Conservation (phyloP, 2,797 vertebrate genomes). For the Rallus crepitans region DNA sequence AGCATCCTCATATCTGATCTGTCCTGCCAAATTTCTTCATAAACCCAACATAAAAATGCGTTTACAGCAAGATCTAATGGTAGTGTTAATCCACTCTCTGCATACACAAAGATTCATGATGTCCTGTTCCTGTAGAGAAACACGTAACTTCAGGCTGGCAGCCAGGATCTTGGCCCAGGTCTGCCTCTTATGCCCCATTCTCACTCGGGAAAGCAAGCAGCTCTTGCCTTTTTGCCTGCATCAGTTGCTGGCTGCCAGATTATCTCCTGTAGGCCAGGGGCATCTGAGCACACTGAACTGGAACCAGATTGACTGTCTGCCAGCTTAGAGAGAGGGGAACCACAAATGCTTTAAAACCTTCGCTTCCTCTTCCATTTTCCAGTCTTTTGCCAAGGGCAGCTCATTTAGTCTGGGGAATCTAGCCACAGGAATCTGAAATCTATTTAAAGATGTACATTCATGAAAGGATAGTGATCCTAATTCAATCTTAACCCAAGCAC, state of each 20-base stretch:
- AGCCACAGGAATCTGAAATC: slow-evolving; percentile 53
- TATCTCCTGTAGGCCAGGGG: neutral
- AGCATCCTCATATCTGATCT: neutral
- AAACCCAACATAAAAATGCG: neutral
- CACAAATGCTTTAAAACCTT: slow-evolving; percentile 28
- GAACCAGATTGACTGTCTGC: neutral
- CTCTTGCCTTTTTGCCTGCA: neutral
- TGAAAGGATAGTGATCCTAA: neutral
- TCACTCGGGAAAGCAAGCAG: neutral
- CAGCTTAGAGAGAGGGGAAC: neutral
- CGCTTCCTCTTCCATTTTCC: slow-evolving; percentile 43
- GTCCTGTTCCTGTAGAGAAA: neutral
- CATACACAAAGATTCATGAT: neutral
- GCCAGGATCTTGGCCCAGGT: neutral
- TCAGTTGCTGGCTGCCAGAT: neutral
- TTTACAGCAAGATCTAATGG: neutral
- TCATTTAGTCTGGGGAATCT: slow-evolving; percentile 10
- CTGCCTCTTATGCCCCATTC: neutral
- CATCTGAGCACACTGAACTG: slow-evolving; percentile 2
- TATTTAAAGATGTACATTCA: slow-evolving; percentile 40
- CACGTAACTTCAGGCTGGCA: neutral
- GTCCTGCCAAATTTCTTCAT: neutral
- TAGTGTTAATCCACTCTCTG: neutral
- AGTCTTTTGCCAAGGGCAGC: slow-evolving; percentile 36
- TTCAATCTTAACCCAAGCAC: neutral